Percentiles rank a stretch among this genome's conserved stretches.
These are phyloP conservation scores for Diloba caeruleocephala DNA, from an alignment of 2,888 invertebrate species.

Conservation along the genomic window DNA sequence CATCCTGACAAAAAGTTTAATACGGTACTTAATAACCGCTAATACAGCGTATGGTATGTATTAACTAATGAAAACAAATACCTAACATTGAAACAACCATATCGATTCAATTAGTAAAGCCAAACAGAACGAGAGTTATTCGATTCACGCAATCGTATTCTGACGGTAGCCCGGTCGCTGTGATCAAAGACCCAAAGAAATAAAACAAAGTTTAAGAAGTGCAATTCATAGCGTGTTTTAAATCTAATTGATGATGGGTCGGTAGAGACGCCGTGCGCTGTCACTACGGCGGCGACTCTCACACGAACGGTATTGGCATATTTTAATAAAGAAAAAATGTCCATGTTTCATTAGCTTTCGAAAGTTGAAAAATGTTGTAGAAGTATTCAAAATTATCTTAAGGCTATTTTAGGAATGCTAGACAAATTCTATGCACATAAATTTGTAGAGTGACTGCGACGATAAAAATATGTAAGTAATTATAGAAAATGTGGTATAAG, in stretches of 20 bases:
- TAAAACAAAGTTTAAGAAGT: conserved; percentile 57
- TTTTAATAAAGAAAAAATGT: conserved; percentile 50
- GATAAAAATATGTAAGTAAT: conserved; percentile 23
- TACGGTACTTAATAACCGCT: conserved; percentile 43
- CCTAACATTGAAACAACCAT: conserved; percentile 66
- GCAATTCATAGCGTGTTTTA: conserved; percentile 67
- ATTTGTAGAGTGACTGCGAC: conserved; percentile 21
- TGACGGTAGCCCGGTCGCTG: conserved; percentile 62
- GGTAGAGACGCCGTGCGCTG: conserved; percentile 53
- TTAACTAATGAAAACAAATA: conserved; percentile 75
- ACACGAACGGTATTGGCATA: conserved; percentile 61
- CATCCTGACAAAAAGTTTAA: conserved; percentile 33
- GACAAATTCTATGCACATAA: conserved; percentile 29
- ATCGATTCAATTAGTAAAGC: conserved; percentile 74
- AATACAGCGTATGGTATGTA: conserved; percentile 49
- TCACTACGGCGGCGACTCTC: conserved; percentile 66
- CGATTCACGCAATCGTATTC: conserved; percentile 63
- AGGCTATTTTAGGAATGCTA: conserved; percentile 57
- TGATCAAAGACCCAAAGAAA: conserved; percentile 66
- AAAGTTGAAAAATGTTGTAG: conserved; percentile 59
- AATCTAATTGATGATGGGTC: conserved; percentile 67
- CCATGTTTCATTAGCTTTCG: conserved; percentile 48
- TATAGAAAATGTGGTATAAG: conserved; percentile 32
- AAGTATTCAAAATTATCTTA: conserved; percentile 60
- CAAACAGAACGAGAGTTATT: conserved; percentile 72